Percentiles rank a stretch among this genome's conserved stretches.
Conservation (phyloP, 2,888 invertebrate species). For the Drosophila fulvimacula region DNA sequence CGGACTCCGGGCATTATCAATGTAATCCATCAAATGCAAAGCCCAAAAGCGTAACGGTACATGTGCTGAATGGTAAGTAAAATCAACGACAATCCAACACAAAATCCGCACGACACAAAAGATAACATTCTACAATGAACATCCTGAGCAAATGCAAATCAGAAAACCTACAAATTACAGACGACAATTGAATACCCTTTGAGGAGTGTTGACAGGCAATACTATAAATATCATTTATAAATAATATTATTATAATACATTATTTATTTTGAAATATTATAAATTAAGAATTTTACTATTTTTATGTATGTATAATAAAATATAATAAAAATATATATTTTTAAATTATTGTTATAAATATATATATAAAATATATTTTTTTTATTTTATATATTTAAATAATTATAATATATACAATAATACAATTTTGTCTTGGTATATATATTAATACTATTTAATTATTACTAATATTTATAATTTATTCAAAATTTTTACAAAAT, state of each 20-base stretch:
- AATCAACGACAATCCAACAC: constrained; percentile 72
- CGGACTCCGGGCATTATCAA: constrained; percentile 95
- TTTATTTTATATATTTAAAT: too few species aligned
- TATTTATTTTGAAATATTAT: not conserved
- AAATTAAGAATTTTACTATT: too few species aligned
- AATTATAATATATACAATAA: too few species aligned
- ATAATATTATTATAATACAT: too few species aligned
- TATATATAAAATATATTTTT: too few species aligned
- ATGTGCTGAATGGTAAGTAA: constrained; percentile 95
- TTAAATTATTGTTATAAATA: too few species aligned
- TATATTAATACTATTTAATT: too few species aligned
- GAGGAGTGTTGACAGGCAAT: too few species aligned
- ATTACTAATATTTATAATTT: not conserved
- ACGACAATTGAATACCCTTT: constrained; percentile 13
- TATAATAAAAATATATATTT: too few species aligned
- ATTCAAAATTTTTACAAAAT: not conserved
- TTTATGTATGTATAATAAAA: too few species aligned
- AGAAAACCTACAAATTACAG: not conserved
- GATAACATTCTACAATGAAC: constrained; percentile 48
- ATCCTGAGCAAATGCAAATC: constrained; percentile 35
- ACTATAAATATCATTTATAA: too few species aligned
- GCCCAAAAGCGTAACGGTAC: constrained; percentile 95
- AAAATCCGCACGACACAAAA: constrained; percentile 43
- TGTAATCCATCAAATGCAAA: constrained; percentile 97
- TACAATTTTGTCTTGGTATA: too few species aligned